Percentiles rank a stretch among this genome's conserved stretches.
These are phyloP conservation scores for Panurus biarmicus DNA, from an alignment of 2,113 vertebrate genomes.

Conservation along the genomic window DNA sequence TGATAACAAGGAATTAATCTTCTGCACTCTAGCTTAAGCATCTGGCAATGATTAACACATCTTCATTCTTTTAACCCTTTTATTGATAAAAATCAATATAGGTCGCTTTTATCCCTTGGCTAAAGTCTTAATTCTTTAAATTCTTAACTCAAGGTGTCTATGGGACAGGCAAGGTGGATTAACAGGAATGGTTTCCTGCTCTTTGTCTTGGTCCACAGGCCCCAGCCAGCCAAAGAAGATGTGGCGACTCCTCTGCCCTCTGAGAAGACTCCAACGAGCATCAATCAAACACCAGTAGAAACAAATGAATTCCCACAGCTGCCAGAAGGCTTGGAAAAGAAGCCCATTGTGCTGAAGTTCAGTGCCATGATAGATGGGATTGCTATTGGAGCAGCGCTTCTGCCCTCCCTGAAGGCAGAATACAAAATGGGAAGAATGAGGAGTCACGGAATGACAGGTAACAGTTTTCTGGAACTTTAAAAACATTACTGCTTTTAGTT, in stretches of 20 bases:
- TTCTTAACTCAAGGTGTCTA: too few relatives aligned
- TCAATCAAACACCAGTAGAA: constrained; percentile 93
- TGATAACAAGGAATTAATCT: too few relatives aligned
- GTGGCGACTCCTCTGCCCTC: constrained; percentile 85
- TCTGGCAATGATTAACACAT: too few relatives aligned
- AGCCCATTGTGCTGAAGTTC: constrained; percentile 97
- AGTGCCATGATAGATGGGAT: constrained; percentile 97
- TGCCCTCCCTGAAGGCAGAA: constrained; percentile 94
- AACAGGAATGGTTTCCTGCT: neutral
- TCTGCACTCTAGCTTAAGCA: too few relatives aligned
- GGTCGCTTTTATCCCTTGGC: too few relatives aligned
- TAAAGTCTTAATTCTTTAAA: too few relatives aligned
- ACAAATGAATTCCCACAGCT: constrained; percentile 97
- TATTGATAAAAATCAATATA: too few relatives aligned
- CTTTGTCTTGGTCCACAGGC: constrained; percentile 56
- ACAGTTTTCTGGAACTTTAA: neutral
- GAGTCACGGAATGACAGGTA: constrained; percentile 96
- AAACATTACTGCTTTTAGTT: neutral
- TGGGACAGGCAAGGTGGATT: too few relatives aligned
- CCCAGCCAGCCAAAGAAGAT: constrained; percentile 85
- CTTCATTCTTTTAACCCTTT: too few relatives aligned
- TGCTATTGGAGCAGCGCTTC: constrained; percentile 90
- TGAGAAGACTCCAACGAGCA: constrained; percentile 86
- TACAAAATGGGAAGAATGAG: constrained; percentile 98
- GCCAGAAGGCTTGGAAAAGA: constrained; percentile 95